These are phyloP conservation scores for Abscondita cerata DNA, from an alignment of 2,888 invertebrate species.

Conservation along the genomic window DNA sequence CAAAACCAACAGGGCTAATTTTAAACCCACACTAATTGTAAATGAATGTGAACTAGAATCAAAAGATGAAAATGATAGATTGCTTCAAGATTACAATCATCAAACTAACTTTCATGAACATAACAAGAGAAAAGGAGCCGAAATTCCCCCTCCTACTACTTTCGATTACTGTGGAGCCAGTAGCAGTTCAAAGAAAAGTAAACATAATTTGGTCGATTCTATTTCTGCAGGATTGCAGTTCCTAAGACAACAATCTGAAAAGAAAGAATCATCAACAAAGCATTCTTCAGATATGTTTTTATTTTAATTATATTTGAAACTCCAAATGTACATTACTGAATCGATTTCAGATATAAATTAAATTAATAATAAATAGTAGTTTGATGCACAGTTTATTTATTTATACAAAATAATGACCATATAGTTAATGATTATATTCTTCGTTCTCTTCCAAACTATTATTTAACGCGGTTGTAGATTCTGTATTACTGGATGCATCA, in stretches of 20 bases:
- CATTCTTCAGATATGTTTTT: constrained; percentile 40
- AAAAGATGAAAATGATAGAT: constrained; percentile 39
- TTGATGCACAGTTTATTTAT: too few species aligned
- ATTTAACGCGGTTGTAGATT: too few species aligned
- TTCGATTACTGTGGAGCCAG: constrained; percentile 70
- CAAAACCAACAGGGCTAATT: constrained; percentile 11
- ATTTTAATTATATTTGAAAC: too few species aligned
- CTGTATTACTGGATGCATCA: too few species aligned
- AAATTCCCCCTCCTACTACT: constrained; percentile 71
- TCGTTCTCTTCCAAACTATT: too few species aligned
- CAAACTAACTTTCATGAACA: background rate
- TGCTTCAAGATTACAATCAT: constrained; percentile 37
- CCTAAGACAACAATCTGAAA: constrained; percentile 63
- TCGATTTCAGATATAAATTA: too few species aligned
- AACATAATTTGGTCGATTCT: constrained; percentile 58
- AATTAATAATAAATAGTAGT: too few species aligned
- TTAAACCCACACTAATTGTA: constrained; percentile 41
- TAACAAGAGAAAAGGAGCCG: constrained; percentile 54
- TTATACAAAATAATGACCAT: too few species aligned
- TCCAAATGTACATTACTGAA: too few species aligned
- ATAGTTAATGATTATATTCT: too few species aligned
- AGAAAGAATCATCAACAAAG: constrained; percentile 45
- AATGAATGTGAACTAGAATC: constrained; percentile 44
- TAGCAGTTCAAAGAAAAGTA: constrained; percentile 45
- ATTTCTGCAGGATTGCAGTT: constrained; percentile 64